Conservation (phyloP, 2,888 invertebrate genomes). For the Drosophila greeni region DNA sequence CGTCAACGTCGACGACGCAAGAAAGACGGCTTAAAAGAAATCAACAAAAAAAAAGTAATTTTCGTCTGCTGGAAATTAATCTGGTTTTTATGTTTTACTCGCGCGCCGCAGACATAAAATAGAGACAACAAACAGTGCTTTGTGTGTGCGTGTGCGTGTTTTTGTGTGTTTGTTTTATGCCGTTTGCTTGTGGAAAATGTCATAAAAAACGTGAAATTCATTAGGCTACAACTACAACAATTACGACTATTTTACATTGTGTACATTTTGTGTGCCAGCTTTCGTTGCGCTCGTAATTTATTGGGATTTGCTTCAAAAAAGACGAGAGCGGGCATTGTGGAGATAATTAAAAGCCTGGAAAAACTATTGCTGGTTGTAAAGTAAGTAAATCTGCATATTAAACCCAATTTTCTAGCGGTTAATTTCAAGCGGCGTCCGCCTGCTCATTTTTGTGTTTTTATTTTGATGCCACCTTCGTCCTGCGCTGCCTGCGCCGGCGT, state of each 20-base stretch:
- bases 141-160: conserved; percentile 30
- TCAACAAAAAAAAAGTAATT: conserved; percentile 39
- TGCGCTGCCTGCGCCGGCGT: conserved; percentile 36
- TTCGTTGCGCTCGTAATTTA: conserved; percentile 52
- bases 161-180: conserved; percentile 38
- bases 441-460: conserved; percentile 49
- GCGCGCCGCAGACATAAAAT: conserved; percentile 53
- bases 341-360: conserved; percentile 33
- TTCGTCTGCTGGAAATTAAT: conserved; percentile 66
- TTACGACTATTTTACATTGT: conserved; percentile 63
- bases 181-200: conserved; percentile 56
- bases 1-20: conserved; percentile 41
- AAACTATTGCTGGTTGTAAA: conserved; percentile 17
- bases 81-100: conserved; percentile 71
- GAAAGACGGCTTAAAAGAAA: conserved; percentile 64
- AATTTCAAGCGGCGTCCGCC: conserved; percentile 5
- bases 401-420: neutral
- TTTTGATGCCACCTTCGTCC: conserved; percentile 54
- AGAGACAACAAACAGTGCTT: conserved; percentile 35
- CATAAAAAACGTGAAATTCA: conserved; percentile 63
- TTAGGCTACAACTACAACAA: conserved; percentile 41
- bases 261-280: conserved; percentile 70
- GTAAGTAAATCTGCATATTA: conserved; percentile 20
- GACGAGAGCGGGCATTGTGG: neutral
- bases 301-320: conserved; percentile 11